Conservation (phyloP, 2,113 vertebrate genomes). For the Ceyx cyanopectus region DNA sequence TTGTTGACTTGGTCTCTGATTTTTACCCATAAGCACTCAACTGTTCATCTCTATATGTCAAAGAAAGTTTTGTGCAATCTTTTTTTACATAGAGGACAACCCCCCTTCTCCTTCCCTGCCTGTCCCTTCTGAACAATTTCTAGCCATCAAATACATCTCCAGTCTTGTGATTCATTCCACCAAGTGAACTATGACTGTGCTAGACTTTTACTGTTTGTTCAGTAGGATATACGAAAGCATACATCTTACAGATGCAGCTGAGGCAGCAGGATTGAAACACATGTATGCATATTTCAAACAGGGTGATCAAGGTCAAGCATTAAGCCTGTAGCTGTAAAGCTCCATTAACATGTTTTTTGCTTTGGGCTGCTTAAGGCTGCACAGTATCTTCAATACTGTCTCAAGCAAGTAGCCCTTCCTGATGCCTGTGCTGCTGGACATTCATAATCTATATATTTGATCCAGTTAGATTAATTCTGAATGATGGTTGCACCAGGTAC, state of each 20-base stretch:
- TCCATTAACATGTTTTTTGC: background rate
- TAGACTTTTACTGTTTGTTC: no score
- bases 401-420: background rate
- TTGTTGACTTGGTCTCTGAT: background rate
- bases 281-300: fast-evolving
- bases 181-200: background rate
- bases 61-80: background rate
- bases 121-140: background rate
- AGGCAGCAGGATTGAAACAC: background rate
- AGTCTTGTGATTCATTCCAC: background rate
- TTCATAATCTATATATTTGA: background rate
- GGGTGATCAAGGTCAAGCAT: background rate
- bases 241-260: background rate
- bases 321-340: background rate
- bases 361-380: background rate
- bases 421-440: background rate
- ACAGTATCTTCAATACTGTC: background rate
- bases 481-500: background rate
- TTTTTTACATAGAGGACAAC: background rate
- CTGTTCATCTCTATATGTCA: background rate
- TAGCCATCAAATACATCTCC: background rate
- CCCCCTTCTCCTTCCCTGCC: background rate
- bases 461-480: background rate
- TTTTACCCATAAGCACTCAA: background rate
- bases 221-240: no score